Conservation (phyloP, 2,113 vertebrate genomes). For the Tragulus kanchil region DNA sequence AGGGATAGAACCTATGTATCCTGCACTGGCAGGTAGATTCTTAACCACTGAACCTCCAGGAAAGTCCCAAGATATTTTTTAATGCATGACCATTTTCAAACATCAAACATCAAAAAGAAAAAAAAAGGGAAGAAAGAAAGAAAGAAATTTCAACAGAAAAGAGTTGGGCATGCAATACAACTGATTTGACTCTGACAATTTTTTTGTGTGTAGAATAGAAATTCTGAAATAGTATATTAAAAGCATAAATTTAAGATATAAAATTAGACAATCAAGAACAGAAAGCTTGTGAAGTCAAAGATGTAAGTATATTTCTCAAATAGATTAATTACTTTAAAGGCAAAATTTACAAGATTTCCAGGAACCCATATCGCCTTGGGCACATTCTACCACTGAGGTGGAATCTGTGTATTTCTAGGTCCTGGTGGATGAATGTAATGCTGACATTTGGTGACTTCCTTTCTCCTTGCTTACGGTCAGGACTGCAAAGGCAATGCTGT, state of each 20-base stretch:
- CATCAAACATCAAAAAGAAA: not conserved
- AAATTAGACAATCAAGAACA: constrained; percentile 34
- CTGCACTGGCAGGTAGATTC: not conserved
- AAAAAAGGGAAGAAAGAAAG: not conserved
- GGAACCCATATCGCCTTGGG: not conserved
- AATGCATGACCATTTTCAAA: constrained; percentile 49
- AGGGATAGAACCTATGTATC: not conserved
- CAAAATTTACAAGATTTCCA: not conserved
- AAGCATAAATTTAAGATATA: constrained; percentile 8
- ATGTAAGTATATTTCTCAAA: not conserved
- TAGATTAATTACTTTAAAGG: not conserved
- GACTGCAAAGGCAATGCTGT: not conserved
- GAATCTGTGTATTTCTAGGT: not conserved
- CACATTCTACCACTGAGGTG: not conserved
- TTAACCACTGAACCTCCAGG: not conserved
- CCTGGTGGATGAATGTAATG: not conserved
- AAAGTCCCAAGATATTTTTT: not conserved
- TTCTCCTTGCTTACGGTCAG: not conserved
- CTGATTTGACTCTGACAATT: not conserved
- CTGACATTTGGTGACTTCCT: not conserved
- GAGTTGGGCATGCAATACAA: not conserved
- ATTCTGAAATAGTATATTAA: constrained; percentile 2
- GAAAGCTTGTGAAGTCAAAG: not conserved
- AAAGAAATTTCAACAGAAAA: constrained; percentile 16
- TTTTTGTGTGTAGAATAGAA: constrained; percentile 55